Base-by-base conservation (phyloP, 2,888 invertebrate species). In the Tiliacea citrago region DNA sequence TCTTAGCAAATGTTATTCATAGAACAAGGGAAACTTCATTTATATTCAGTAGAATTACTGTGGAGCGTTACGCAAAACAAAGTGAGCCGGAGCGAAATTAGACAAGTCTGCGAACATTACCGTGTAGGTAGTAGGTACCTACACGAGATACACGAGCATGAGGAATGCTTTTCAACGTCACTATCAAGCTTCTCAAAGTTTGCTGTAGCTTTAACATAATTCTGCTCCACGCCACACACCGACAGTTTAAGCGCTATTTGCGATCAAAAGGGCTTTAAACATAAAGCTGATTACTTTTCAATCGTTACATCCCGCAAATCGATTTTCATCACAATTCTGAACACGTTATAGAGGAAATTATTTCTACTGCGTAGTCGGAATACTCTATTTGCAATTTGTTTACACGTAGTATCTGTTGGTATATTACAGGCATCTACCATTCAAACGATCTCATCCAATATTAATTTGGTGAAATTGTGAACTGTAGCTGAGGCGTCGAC, bases 1-100 rank as follows among this genome's bases (percentile, higher is more conserved):
- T 93, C 91, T 92, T 91, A 91, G 92, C 85, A 93, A 94, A 94
- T 94, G 91, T 94, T 95, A 95, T 95, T 94, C 94, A 94, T 94
- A 92, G 94, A 93, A 92, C 88, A 91, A 91, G 92, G 90, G 90
- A 89, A 93, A 91, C 90, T 93, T 94, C 92, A 93, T 95, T 94
- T 94, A 94, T 93, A 94, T 94, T 93, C 94, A 93, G 92, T 87
- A 86, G 92, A 92, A 94, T 94, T 93, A 94, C 91, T 90, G 87
- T 86, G 89, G 85, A 90, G 89, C 88, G 90, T 91, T 89, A 90
- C 88, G 88, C 89, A 90, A 92, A 91, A 92, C 90, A 92, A 91
- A 91, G 90, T 91, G 89, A 89, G 85, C 85, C 83, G 83, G 86
- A 87, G 87, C 78, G 83, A 89, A 92, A 90, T 93, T 92, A 92